Evolutionary conservation across 2,888 invertebrate species (phyloP).

Genomic region (Pollenia amentaria): DNA sequence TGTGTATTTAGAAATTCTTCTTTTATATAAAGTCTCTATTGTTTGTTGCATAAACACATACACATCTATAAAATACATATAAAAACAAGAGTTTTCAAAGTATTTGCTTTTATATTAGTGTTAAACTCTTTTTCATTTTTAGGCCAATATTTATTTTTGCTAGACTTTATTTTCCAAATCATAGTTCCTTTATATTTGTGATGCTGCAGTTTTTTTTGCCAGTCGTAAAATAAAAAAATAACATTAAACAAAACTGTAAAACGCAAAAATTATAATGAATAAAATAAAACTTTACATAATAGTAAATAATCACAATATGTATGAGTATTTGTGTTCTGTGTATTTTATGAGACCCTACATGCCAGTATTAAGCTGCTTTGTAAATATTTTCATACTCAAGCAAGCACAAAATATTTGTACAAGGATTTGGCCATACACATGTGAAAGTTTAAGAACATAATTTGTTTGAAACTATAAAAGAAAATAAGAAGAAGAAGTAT

Average conservation of each 20-base stretch:
- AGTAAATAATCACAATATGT: conserved; percentile 38
- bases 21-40: not conserved
- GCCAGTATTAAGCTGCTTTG: conserved; percentile 46
- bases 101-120: not conserved
- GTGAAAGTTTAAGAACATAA: conserved; percentile 67
- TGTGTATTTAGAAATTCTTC: not conserved
- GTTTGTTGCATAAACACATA: not conserved
- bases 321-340: not conserved
- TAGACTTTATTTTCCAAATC: conserved; percentile 66
- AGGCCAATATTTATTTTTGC: conserved; percentile 70
- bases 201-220: conserved; percentile 25
- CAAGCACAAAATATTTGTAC: conserved; percentile 29
- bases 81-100: not conserved
- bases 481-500: not conserved
- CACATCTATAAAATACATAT: too few species aligned
- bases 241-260: conserved; percentile 28
- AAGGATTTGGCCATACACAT: conserved; percentile 37
- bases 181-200: conserved; percentile 59
- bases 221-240: conserved; percentile 38
- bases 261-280: conserved; percentile 19
- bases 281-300: conserved; percentile 32
- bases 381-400: conserved; percentile 7
- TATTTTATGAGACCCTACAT: conserved; percentile 59
- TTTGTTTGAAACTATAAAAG: conserved; percentile 60
- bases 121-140: conserved; percentile 25